These are phyloP conservation scores for Timema podura DNA, from an alignment of 2,888 invertebrate genomes.

Conservation along the genomic window DNA sequence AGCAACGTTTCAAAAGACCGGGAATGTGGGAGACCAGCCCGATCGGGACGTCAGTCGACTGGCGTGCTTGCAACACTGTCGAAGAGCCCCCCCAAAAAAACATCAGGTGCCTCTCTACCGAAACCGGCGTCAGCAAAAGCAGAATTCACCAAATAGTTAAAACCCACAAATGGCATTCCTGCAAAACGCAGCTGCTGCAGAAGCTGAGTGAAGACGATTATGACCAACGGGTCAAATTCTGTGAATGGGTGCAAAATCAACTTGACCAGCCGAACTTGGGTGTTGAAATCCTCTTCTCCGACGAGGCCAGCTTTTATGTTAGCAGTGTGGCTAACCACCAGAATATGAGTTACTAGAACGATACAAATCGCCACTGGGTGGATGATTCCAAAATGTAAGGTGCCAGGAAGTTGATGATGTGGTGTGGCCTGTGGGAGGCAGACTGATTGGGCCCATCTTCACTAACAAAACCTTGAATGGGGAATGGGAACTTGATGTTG, in stretches of 20 bases:
- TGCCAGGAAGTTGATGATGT: background rate
- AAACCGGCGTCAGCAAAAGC: background rate
- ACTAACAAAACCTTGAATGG: conserved; percentile 8
- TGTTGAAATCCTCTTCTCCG: background rate
- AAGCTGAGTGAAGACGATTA: background rate
- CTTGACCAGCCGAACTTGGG: background rate
- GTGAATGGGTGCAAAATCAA: background rate
- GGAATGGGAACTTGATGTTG: background rate
- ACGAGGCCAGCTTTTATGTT: background rate
- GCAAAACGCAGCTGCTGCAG: background rate
- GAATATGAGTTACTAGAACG: background rate
- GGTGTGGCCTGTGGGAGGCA: background rate
- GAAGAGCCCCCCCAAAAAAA: background rate
- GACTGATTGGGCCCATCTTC: background rate
- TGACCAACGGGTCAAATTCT: background rate
- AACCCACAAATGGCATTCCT: background rate
- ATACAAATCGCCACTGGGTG: conserved; percentile 5
- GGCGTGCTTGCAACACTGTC: background rate
- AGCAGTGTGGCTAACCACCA: background rate
- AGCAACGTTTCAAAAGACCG: background rate
- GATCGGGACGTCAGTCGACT: background rate
- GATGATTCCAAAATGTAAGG: background rate
- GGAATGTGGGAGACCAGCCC: conserved; percentile 3
- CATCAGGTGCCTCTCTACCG: background rate
- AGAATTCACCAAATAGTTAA: background rate